Conservation (phyloP, 2,113 vertebrate genomes). For the Calyptommatus sinebrachiatus region DNA sequence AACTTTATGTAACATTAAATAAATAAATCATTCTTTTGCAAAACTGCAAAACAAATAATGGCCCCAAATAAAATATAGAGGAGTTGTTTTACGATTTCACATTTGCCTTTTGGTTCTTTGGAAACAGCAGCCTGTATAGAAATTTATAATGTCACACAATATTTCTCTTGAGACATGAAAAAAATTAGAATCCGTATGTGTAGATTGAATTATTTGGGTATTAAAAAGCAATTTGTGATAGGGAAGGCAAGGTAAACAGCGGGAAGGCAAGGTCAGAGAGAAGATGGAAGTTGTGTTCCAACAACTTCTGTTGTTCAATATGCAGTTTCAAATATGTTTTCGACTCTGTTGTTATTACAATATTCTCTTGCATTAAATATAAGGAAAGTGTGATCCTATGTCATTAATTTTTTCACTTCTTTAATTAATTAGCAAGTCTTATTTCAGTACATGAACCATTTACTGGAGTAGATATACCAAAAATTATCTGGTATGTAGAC, state of each 20-base stretch:
- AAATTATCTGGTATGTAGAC: not conserved
- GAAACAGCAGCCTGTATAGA: not conserved
- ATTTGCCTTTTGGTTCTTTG: not conserved
- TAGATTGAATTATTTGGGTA: not conserved
- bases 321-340: not conserved
- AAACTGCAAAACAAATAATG: constrained; percentile 1
- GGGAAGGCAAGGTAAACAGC: not conserved
- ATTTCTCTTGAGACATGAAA: not conserved
- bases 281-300: not conserved
- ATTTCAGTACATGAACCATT: not conserved
- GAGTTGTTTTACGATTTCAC: not conserved
- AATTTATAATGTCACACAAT: not conserved
- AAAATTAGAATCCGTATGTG: not conserved
- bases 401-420: not conserved
- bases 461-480: not conserved
- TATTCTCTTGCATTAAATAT: not conserved
- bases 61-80: not conserved
- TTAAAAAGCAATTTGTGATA: no score
- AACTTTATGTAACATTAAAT: constrained; percentile 24
- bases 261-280: not conserved
- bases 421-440: not conserved
- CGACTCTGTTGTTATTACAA: not conserved
- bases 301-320: not conserved
- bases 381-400: not conserved
- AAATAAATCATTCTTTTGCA: constrained; percentile 16